Percentiles rank a stretch among this genome's conserved stretches.
Evolutionary conservation across 2,113 vertebrate species (phyloP).

Genomic region (Cavia porcellus): DNA sequence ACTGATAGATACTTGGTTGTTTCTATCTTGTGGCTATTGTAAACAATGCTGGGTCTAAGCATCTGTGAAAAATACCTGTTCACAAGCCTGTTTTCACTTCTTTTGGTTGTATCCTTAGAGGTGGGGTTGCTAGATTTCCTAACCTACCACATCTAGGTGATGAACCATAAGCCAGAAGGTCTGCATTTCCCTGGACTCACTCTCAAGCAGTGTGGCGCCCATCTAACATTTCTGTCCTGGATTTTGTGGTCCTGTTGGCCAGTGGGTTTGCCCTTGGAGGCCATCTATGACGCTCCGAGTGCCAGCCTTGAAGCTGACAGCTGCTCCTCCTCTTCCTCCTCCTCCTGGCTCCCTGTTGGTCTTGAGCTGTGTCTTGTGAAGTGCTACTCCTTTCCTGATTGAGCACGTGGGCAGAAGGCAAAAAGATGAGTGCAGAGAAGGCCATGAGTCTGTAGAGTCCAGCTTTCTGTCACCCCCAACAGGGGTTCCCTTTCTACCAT

Average conservation of each 20-base stretch:
- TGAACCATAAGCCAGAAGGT: neutral
- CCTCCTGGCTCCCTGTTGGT: too few relatives aligned
- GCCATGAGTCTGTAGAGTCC: fast-evolving
- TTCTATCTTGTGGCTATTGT: neutral
- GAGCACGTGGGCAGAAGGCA: neutral
- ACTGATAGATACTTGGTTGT: neutral
- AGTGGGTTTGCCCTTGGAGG: neutral
- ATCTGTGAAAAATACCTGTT: neutral
- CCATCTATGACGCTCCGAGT: fast-evolving
- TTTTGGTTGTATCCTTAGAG: neutral
- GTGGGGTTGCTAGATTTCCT: neutral
- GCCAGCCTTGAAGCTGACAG: neutral
- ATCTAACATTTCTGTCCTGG: fast-evolving
- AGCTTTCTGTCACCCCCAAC: fast-evolving
- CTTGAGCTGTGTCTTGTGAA: too few relatives aligned
- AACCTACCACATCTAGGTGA: neutral
- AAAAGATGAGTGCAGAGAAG: neutral
- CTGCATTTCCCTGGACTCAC: neutral
- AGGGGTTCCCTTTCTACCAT: fast-evolving
- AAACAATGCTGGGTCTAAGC: neutral
- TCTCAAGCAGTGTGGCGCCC: neutral
- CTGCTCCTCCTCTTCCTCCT: neutral
- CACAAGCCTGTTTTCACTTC: neutral
- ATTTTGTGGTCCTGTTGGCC: neutral
- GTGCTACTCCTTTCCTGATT: neutral